Percentiles rank a stretch among this genome's conserved stretches.
These are phyloP conservation scores for Malurus melanocephalus DNA, from an alignment of 2,113 vertebrate genomes.

Conservation along the genomic window DNA sequence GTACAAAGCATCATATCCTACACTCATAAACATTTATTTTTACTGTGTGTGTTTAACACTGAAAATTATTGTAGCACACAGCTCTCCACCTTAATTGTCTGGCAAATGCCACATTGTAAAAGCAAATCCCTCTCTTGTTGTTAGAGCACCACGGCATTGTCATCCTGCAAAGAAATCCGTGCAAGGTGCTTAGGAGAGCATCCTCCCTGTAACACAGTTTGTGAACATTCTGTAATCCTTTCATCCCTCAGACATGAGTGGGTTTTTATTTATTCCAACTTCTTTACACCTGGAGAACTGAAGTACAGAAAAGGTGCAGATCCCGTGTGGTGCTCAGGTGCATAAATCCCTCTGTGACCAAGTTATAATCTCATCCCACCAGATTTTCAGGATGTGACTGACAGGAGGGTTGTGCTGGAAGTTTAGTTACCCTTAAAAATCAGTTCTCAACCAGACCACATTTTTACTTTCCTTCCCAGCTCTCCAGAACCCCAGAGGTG, in stretches of 20 bases:
- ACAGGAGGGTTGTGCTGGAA: neutral
- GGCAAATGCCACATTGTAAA: slow-evolving; percentile 1
- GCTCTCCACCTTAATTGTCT: slow-evolving; percentile 11
- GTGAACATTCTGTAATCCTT: neutral
- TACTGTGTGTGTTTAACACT: slow-evolving; percentile 6
- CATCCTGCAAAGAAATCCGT: neutral
- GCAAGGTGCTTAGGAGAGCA: neutral
- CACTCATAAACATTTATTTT: neutral
- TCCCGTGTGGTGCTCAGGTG: neutral
- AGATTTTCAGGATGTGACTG: neutral
- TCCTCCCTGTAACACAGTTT: neutral
- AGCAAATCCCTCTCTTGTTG: neutral
- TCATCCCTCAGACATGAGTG: neutral
- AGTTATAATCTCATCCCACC: neutral
- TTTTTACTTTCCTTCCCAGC: neutral
- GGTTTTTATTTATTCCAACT: neutral
- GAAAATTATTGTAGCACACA: neutral
- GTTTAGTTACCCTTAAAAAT: neutral
- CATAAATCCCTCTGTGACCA: neutral
- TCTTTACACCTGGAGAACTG: neutral
- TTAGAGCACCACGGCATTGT: neutral
- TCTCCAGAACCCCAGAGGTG: neutral
- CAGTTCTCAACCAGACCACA: neutral
- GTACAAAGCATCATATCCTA: neutral
- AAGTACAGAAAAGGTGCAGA: neutral